Conservation (phyloP, 2,113 vertebrate species). For the Pimephales promelas region DNA sequence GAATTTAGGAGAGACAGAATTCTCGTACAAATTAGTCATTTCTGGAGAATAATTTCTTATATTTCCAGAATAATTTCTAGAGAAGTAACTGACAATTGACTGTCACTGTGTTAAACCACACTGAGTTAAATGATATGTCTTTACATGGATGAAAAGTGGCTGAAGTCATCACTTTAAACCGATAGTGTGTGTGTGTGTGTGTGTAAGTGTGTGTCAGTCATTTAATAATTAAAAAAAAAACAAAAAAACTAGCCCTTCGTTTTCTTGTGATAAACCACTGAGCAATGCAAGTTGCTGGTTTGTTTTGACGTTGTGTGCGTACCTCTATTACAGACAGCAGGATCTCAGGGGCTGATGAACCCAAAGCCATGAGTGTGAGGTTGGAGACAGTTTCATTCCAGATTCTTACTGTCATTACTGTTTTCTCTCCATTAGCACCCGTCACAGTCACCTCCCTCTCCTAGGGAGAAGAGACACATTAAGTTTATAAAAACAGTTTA, state of each 20-base stretch:
- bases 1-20: background rate
- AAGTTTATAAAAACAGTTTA: background rate
- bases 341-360: conserved; percentile 93
- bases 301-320: conserved; percentile 17
- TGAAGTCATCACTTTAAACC: background rate
- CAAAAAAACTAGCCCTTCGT: background rate
- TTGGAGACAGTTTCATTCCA: conserved; percentile 98
- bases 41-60: background rate
- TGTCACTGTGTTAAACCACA: background rate
- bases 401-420: conserved; percentile 85
- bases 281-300: background rate
- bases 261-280: background rate
- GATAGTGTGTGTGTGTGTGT: conserved; percentile 34
- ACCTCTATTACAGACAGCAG: conserved; percentile 94
- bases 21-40: background rate
- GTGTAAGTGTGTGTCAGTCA: conserved; percentile 30
- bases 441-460: conserved; percentile 94
- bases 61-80: background rate
- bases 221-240: background rate
- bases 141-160: background rate
- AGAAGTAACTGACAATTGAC: background rate
- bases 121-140: background rate
- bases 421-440: conserved; percentile 88
- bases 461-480: conserved; percentile 61
- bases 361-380: conserved; percentile 92